Conservation (phyloP, 2,797 vertebrate genomes). For the Astyanax mexicanus region DNA sequence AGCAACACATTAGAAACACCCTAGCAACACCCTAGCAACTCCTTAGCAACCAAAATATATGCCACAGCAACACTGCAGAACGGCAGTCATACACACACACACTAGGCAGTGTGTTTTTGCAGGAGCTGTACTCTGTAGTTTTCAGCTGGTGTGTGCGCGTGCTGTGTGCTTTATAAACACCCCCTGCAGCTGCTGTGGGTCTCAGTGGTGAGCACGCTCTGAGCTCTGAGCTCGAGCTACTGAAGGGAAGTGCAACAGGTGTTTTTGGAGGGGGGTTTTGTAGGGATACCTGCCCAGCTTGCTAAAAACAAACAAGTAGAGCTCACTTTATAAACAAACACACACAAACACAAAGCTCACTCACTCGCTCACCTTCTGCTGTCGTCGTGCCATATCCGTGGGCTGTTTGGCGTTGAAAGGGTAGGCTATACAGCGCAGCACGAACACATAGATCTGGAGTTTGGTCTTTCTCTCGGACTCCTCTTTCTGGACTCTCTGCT, state of each 20-base stretch:
- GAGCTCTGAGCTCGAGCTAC: no score
- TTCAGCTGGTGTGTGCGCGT: neutral
- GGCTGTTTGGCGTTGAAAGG: conserved; percentile 98
- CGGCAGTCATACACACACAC: no score
- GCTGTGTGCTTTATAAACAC: neutral
- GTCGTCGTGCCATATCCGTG: conserved; percentile 94
- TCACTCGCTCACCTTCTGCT: conserved; percentile 90
- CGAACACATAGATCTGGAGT: conserved; percentile 92
- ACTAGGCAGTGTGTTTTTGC: no score
- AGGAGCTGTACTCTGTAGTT: no score
- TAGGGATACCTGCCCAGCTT: neutral
- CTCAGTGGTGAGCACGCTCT: no score
- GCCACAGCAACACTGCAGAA: no score
- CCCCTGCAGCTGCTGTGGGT: neutral
- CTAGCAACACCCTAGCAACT: no score
- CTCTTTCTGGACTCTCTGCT: conserved; percentile 72
- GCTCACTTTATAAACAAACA: no score
- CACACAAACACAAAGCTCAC: neutral
- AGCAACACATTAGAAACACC: no score
- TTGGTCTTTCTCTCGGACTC: conserved; percentile 85
- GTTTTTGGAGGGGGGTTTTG: neutral
- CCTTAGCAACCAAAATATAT: no score
- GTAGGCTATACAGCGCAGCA: conserved; percentile 91
- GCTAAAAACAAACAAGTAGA: conserved; percentile 5
- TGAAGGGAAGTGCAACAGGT: conserved; percentile 55